phyloP scores from a whole-genome alignment of 2,113 vertebrate species.

The Zosterops pallidus region DNA sequence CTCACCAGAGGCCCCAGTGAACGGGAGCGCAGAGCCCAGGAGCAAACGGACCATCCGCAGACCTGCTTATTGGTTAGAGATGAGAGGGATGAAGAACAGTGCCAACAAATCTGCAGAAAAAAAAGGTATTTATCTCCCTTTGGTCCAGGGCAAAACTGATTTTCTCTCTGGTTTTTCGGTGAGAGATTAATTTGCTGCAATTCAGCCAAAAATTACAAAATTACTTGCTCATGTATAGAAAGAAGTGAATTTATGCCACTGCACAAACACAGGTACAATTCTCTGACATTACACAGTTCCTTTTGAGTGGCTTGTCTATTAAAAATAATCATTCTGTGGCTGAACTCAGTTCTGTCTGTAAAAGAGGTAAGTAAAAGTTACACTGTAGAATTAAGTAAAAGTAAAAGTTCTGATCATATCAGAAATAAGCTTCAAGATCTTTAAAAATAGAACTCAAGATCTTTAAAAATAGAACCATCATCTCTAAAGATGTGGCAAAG shows the following conservation, averaged over 20 bases:
- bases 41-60: constrained; percentile 68
- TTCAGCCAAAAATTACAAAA: neutral
- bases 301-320: neutral
- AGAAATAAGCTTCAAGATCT: neutral
- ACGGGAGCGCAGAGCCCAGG: constrained; percentile 50
- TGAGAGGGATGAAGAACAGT: constrained; percentile 68
- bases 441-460: neutral
- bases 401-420: neutral
- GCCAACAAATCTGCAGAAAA: neutral
- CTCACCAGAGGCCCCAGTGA: constrained; percentile 67
- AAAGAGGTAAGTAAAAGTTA: neutral
- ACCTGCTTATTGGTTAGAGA: constrained; percentile 74
- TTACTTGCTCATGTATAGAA: neutral
- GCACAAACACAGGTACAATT: neutral
- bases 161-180: neutral
- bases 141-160: neutral
- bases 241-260: neutral
- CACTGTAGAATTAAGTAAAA: neutral
- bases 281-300: neutral
- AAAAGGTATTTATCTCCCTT: neutral
- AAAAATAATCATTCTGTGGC: neutral
- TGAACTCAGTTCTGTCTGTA: neutral
- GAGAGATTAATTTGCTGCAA: neutral
- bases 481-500: neutral
- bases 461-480: neutral